phyloP scores from a whole-genome alignment of 2,888 invertebrate genomes.

The Epinotia demarniana region DNA sequence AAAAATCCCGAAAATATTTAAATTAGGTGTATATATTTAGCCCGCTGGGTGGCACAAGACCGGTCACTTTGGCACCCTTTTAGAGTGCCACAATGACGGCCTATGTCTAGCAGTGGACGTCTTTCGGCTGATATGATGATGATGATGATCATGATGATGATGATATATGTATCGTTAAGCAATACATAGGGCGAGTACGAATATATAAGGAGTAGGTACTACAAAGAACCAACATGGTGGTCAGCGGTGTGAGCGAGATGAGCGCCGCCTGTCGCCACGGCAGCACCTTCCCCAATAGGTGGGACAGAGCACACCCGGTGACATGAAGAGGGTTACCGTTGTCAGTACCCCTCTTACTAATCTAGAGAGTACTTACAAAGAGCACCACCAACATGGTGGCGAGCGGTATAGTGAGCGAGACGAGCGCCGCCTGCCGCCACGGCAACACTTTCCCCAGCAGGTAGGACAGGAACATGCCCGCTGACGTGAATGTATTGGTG shows the following conservation, averaged over 20 bases:
- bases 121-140: no score
- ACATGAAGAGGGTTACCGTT: conserved; percentile 78
- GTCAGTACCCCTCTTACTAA: no score
- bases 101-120: no score
- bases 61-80: no score
- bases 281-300: conserved; percentile 79
- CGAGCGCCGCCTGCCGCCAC: conserved; percentile 82
- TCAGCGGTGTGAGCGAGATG: conserved; percentile 76
- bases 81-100: no score
- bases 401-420: conserved; percentile 78
- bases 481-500: conserved; percentile 76
- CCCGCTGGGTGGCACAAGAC: no score
- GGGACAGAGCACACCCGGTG: conserved; percentile 80
- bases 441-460: conserved; percentile 79
- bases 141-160: no score
- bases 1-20: no score
- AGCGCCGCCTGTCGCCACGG: conserved; percentile 83
- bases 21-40: no score
- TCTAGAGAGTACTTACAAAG: conserved; percentile 68
- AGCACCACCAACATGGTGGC: conserved; percentile 79
- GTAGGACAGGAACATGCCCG: conserved; percentile 82
- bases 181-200: no score
- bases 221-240: conserved; percentile 81
- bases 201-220: conserved; percentile 62
- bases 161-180: no score